phyloP scores from a whole-genome alignment of 2,797 vertebrate genomes.

The Petrocephalus schoutedeni region DNA sequence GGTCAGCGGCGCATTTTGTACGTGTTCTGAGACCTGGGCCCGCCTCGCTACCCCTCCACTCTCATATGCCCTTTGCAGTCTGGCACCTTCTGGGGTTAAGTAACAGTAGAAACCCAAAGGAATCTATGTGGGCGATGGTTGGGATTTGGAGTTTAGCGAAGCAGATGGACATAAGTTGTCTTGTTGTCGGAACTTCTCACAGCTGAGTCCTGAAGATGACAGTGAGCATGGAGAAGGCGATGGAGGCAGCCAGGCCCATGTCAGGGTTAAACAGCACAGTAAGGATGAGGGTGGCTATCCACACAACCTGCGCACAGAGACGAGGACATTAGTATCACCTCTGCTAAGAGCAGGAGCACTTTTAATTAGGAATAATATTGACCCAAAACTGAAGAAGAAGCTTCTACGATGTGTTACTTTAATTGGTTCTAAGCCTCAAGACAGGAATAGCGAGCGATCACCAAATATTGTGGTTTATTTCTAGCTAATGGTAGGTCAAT shows the following conservation, averaged over 20 bases:
- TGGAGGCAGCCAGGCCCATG: slow-evolving; percentile 75
- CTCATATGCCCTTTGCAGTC: background rate
- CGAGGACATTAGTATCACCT: background rate
- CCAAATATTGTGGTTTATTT: background rate
- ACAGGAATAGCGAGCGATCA: background rate
- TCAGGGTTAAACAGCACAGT: slow-evolving; percentile 81
- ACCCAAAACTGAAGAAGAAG: background rate
- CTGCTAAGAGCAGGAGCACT: background rate
- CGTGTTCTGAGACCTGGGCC: background rate
- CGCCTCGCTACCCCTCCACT: background rate
- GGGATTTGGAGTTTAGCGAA: background rate
- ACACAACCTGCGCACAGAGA: slow-evolving; percentile 67
- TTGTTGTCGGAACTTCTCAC: slow-evolving; percentile 60
- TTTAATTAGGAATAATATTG: background rate
- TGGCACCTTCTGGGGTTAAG: background rate
- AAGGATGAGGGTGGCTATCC: slow-evolving; percentile 81
- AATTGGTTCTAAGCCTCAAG: background rate
- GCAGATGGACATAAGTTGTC: background rate
- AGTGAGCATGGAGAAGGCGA: slow-evolving; percentile 83
- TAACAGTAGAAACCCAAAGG: background rate
- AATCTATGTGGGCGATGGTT: background rate
- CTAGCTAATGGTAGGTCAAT: background rate
- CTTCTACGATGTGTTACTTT: background rate
- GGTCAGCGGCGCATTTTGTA: background rate
- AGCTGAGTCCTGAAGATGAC: slow-evolving; percentile 87